These are phyloP conservation scores for Diadophis punctatus DNA, from an alignment of 2,113 vertebrate species.

Conservation along the genomic window DNA sequence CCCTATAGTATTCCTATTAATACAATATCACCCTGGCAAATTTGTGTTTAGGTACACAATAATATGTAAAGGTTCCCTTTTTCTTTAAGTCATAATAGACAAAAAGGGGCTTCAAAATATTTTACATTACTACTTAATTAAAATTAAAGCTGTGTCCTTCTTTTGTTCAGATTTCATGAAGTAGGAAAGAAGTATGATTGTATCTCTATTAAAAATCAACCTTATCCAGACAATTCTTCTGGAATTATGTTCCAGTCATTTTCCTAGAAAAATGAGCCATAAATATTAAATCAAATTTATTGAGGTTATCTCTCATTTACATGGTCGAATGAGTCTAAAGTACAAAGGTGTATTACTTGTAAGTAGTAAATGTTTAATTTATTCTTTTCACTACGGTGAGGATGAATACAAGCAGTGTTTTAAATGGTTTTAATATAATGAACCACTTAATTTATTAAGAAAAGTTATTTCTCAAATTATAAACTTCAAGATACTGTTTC, in stretches of 20 bases:
- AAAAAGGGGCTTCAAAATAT: slow-evolving; percentile 9
- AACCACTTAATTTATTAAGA: slow-evolving; percentile 40
- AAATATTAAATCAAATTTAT: slow-evolving; percentile 49
- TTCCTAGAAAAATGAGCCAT: slow-evolving; percentile 34
- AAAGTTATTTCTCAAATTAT: slow-evolving; percentile 39
- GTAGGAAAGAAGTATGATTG: neutral
- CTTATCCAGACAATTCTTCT: neutral
- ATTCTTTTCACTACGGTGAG: slow-evolving; percentile 44
- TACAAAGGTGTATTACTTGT: slow-evolving; percentile 56
- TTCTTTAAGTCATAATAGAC: neutral
- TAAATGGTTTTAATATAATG: slow-evolving; percentile 47
- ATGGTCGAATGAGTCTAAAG: slow-evolving; percentile 36
- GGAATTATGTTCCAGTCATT: slow-evolving; percentile 23
- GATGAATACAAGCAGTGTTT: slow-evolving; percentile 49
- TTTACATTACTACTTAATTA: neutral
- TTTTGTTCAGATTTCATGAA: neutral
- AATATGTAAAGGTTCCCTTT: neutral
- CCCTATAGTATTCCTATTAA: neutral
- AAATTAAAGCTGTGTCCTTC: neutral
- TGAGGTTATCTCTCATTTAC: slow-evolving; percentile 50
- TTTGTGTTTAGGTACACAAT: neutral
- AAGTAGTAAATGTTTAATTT: slow-evolving; percentile 54
- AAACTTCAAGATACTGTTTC: slow-evolving; percentile 31
- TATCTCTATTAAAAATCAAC: slow-evolving; percentile 25
- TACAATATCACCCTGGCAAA: neutral